phyloP scores from a whole-genome alignment of 64 coral and sea anemone species.

The Orbicella faveolata region DNA sequence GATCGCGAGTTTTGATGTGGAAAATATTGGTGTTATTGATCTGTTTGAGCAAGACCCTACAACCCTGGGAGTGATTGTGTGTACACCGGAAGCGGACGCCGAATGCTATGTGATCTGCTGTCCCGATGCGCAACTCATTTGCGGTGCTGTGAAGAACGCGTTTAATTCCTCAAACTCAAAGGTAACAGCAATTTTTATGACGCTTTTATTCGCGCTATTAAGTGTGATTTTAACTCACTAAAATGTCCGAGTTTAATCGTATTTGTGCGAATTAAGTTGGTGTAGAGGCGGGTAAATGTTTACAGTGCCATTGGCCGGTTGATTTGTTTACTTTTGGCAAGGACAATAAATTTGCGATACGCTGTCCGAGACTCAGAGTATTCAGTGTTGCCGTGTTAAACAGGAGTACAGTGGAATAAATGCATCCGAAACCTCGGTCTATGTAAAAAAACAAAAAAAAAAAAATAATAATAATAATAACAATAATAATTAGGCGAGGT shows the following conservation, averaged over 20 bases:
- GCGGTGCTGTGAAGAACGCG: slow-evolving; percentile 66
- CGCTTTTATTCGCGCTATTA: background rate
- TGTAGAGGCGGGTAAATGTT: background rate
- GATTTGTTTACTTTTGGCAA: background rate
- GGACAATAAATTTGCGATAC: background rate
- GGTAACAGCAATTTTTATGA: slow-evolving; percentile 10
- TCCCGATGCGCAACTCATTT: slow-evolving; percentile 55
- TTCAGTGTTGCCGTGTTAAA: background rate
- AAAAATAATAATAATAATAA: no score
- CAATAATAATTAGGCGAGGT: no score
- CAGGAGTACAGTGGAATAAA: background rate
- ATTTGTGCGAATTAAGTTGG: background rate
- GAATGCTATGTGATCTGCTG: slow-evolving; percentile 61
- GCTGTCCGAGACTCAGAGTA: background rate
- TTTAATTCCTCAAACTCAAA: slow-evolving; percentile 61
- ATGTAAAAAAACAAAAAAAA: no score
- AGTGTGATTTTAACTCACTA: background rate
- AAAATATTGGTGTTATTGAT: slow-evolving; percentile 70
- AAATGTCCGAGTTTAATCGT: background rate
- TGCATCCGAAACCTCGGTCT: background rate
- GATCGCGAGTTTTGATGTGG: slow-evolving; percentile 76
- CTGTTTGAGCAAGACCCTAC: slow-evolving; percentile 62
- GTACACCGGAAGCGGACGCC: slow-evolving; percentile 40
- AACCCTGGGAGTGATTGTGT: slow-evolving; percentile 57
- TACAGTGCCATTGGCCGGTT: background rate